phyloP scores from a whole-genome alignment of 2,888 invertebrate genomes.

The Nephrotoma flavescens region DNA sequence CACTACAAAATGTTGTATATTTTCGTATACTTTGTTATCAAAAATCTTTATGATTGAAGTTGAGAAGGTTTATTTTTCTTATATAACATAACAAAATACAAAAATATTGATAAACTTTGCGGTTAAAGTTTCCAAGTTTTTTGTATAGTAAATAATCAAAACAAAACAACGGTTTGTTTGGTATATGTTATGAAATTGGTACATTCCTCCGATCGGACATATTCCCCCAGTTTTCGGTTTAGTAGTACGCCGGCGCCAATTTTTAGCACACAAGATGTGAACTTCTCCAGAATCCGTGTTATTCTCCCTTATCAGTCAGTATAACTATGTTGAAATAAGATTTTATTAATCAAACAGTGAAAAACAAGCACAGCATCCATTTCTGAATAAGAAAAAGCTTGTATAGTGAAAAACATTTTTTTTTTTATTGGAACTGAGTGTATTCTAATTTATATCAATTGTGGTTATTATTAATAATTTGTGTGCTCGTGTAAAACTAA shows the following conservation, averaged over 20 bases:
- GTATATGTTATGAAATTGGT: neutral
- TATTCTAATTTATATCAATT: neutral
- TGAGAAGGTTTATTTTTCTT: no score
- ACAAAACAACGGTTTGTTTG: neutral
- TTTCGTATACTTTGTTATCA: no score
- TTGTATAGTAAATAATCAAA: neutral
- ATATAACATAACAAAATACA: neutral
- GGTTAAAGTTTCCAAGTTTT: neutral
- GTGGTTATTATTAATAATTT: neutral
- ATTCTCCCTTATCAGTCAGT: neutral
- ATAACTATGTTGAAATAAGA: neutral
- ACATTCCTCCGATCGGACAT: neutral
- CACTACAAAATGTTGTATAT: no score
- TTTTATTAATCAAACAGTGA: neutral
- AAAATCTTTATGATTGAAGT: no score
- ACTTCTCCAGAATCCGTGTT: neutral
- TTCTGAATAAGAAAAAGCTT: neutral
- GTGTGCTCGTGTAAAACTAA: neutral
- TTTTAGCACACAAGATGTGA: neutral
- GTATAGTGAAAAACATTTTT: neutral
- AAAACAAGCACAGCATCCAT: neutral
- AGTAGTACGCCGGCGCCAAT: neutral
- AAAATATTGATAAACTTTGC: neutral
- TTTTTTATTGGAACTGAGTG: neutral
- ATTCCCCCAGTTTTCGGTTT: neutral